phyloP scores from a whole-genome alignment of 2,888 invertebrate species.

The Agrilus biguttatus region DNA sequence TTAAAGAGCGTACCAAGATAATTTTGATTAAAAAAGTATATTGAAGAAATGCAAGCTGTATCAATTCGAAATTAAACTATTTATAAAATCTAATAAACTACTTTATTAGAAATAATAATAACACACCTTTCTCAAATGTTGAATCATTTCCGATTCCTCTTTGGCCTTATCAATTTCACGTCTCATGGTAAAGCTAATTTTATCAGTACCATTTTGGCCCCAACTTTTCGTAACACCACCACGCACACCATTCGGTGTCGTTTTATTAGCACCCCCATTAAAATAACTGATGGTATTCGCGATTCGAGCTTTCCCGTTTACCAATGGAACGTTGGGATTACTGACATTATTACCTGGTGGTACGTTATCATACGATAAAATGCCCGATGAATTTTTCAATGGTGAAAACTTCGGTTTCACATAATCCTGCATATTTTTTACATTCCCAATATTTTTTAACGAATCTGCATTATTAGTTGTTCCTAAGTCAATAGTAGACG shows the following conservation, averaged over 20 bases:
- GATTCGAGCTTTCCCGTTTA: slow-evolving; percentile 28
- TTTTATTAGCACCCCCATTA: slow-evolving; percentile 38
- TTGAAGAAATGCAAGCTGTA: neutral
- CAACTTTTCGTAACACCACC: slow-evolving; percentile 45
- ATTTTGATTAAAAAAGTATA: neutral
- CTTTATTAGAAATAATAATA: neutral
- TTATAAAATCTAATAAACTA: neutral
- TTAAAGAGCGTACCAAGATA: too few species aligned
- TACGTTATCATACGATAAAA: slow-evolving; percentile 43
- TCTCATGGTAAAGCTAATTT: slow-evolving; percentile 82
- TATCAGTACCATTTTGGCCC: slow-evolving; percentile 60
- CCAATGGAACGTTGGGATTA: slow-evolving; percentile 27
- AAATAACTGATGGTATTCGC: slow-evolving; percentile 43
- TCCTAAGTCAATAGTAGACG: slow-evolving; percentile 12
- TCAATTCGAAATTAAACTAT: too few species aligned
- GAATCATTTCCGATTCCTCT: slow-evolving; percentile 75
- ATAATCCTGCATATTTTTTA: slow-evolving; percentile 27
- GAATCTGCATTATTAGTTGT: slow-evolving; percentile 20
- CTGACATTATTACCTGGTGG: slow-evolving; percentile 29
- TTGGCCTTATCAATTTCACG: slow-evolving; percentile 82
- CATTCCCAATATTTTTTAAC: slow-evolving; percentile 28
- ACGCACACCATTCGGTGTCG: slow-evolving; percentile 23
- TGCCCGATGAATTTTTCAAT: slow-evolving; percentile 43
- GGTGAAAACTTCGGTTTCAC: slow-evolving; percentile 50
- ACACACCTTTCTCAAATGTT: slow-evolving; percentile 68